Conservation (phyloP, 2,888 invertebrate genomes). For the Drosophila pseudotalamancana region DNA sequence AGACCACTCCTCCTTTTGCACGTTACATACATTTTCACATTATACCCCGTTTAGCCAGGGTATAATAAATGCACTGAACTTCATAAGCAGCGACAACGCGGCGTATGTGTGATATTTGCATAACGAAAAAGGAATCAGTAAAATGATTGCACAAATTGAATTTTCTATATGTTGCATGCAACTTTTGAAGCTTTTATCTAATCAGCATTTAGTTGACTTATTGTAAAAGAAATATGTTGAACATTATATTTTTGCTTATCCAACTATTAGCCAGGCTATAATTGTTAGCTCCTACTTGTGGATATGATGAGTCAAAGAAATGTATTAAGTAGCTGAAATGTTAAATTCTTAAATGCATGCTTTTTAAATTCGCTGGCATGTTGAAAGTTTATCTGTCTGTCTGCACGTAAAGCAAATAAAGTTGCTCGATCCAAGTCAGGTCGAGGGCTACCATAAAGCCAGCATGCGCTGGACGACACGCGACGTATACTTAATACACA, state of each 20-base stretch:
- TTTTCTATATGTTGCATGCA: slow-evolving; percentile 5
- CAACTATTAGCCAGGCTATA: slow-evolving; percentile 12
- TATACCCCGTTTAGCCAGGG: too few relatives aligned
- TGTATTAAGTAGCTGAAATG: slow-evolving; percentile 11
- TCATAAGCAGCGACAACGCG: slow-evolving; percentile 7
- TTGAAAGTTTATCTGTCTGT: slow-evolving; percentile 41
- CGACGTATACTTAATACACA: slow-evolving; percentile 75
- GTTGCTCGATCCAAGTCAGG: slow-evolving; percentile 38
- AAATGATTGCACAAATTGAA: slow-evolving; percentile 5
- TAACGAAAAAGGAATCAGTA: too few relatives aligned
- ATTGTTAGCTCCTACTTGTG: slow-evolving; percentile 5
- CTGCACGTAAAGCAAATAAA: slow-evolving; percentile 73
- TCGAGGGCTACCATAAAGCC: slow-evolving; percentile 42
- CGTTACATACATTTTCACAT: too few relatives aligned
- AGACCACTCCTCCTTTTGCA: too few relatives aligned
- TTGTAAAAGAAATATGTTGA: slow-evolving; percentile 18
- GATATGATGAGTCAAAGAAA: too few relatives aligned
- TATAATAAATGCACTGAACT: slow-evolving; percentile 5
- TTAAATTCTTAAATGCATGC: neutral
- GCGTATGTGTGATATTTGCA: slow-evolving; percentile 43
- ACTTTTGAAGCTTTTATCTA: slow-evolving; percentile 25
- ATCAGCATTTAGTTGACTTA: slow-evolving; percentile 41
- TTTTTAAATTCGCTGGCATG: slow-evolving; percentile 25
- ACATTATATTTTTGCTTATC: slow-evolving; percentile 24
- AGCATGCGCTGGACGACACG: slow-evolving; percentile 60